These are phyloP conservation scores for Tipula helvola DNA, from an alignment of 2,888 invertebrate genomes.

Conservation along the genomic window DNA sequence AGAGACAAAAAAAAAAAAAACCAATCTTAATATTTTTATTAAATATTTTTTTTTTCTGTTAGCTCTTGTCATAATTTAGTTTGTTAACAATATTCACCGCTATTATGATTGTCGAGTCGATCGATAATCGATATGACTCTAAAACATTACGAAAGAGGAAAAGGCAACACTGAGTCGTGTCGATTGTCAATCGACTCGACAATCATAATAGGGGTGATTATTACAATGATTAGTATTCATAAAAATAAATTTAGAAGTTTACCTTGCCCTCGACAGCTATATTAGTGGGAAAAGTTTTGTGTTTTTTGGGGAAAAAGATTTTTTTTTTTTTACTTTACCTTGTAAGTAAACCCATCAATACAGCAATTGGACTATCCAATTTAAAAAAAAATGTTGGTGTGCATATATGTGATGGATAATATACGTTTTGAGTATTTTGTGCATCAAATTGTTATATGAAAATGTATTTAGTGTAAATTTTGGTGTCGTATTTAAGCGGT, in stretches of 20 bases:
- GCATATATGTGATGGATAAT: conserved; percentile 19
- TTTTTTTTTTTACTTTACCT: conserved; percentile 56
- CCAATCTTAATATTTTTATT: neutral
- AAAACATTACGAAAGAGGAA: no score
- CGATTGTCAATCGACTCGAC: no score
- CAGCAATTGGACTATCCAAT: conserved; percentile 71
- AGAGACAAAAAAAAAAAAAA: neutral
- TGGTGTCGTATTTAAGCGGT: neutral
- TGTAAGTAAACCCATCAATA: conserved; percentile 85
- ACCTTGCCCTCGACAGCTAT: neutral
- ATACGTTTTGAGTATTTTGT: neutral
- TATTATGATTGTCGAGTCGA: no score
- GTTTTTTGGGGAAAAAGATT: neutral
- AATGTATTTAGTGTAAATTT: neutral
- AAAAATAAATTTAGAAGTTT: conserved; percentile 9
- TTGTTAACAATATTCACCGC: no score
- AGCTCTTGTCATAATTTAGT: neutral
- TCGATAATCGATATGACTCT: no score
- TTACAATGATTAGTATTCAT: neutral
- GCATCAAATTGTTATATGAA: neutral
- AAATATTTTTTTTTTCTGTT: neutral
- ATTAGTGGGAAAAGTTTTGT: neutral
- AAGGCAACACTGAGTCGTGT: no score
- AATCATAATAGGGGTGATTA: no score
- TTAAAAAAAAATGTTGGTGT: conserved; percentile 26